A percentile compares a stretch with the other conserved stretches of the same genome.
phyloP scores from a whole-genome alignment of 92 coral and sea anemone species.

The Paragorgia papillata region DNA sequence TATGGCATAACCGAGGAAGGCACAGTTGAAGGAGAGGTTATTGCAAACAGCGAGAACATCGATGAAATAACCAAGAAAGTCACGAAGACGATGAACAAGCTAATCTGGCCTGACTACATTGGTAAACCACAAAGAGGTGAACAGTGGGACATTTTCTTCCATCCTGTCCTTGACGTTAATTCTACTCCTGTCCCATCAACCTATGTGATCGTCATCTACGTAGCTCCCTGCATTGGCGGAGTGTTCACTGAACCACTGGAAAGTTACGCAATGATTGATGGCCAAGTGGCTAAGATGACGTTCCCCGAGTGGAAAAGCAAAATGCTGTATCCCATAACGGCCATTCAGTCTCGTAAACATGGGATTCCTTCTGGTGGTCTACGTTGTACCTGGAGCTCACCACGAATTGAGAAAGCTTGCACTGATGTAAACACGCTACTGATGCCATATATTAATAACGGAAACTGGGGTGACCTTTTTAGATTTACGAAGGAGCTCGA shows the following conservation, averaged over 20 bases:
- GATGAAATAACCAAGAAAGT: slow-evolving; percentile 29
- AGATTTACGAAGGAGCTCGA: background rate
- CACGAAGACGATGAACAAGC: slow-evolving; percentile 29
- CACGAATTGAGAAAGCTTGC: background rate
- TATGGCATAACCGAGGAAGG: slow-evolving; percentile 48
- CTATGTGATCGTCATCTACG: slow-evolving; percentile 31
- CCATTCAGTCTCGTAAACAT: background rate
- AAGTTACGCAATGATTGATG: slow-evolving; percentile 37
- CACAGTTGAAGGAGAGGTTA: slow-evolving; percentile 32
- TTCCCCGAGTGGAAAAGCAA: slow-evolving; percentile 1
- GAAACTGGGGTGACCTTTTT: background rate
- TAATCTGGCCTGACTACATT: slow-evolving; percentile 40
- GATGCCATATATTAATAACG: background rate
- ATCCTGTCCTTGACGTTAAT: slow-evolving; percentile 34
- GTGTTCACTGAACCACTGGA: slow-evolving; percentile 25
- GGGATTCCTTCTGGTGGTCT: background rate
- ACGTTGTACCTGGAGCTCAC: background rate
- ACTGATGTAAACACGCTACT: background rate
- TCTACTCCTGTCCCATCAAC: background rate
- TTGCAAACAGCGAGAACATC: slow-evolving; percentile 26
- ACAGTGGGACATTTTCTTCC: slow-evolving; percentile 56
- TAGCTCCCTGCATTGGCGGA: slow-evolving; percentile 39
- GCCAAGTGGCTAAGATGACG: slow-evolving; percentile 15
- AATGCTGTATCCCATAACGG: background rate
- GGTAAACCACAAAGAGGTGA: slow-evolving; percentile 44